Evolutionary conservation across 2,113 vertebrate species (phyloP), one percentile per base, ranked within the genome.

Genomic region (Dicerorhinus sumatrensis): DNA sequence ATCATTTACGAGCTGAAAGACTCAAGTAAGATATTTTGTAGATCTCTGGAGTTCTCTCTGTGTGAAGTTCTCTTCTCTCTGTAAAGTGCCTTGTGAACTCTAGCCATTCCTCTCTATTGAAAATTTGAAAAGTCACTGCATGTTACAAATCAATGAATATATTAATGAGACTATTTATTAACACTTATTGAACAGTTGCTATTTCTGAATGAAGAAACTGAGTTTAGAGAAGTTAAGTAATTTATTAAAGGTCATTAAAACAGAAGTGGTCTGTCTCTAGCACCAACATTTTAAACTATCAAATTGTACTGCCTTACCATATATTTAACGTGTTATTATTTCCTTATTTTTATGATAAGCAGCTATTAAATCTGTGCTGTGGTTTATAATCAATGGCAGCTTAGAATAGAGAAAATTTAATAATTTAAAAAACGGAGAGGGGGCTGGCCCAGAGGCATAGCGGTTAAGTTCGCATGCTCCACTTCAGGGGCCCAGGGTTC

Each of bases 281-380:
- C 85, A 84, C 51, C 33, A 39, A 54, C 8, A 77, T 77, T 62
- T 95, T 83, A 93, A 89, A 65, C 33, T 77, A 83, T 89, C 58
- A 82, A 60, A 76, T 33, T 83, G 2, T 89, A 62, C 39, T 84
- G 69, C 27, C 51, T 83, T 60, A 73, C 31, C 46, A 51, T 69
- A 51, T 54, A 65, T 62, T 60, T 48, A 58, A 33, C 48, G 16
- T 72, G 31, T 63, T 65, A 83, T 69, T 93, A 89, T 83, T 95
- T 72, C 36, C 39, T 91, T 62, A 86, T 72, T 77, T 91, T 62
- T 91, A n/a, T 20, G 25, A 79, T 80, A 62, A 63, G 9, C n/a
- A 46, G 29, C 77, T 75, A 27, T 94, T 76, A 79, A 60, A 85
- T 51, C 33, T 76, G 51, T 80, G 42, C n/a, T 86, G 58, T 72